phyloP scores from a whole-genome alignment of 2,797 vertebrate genomes.

The Iguana delicatissima region DNA sequence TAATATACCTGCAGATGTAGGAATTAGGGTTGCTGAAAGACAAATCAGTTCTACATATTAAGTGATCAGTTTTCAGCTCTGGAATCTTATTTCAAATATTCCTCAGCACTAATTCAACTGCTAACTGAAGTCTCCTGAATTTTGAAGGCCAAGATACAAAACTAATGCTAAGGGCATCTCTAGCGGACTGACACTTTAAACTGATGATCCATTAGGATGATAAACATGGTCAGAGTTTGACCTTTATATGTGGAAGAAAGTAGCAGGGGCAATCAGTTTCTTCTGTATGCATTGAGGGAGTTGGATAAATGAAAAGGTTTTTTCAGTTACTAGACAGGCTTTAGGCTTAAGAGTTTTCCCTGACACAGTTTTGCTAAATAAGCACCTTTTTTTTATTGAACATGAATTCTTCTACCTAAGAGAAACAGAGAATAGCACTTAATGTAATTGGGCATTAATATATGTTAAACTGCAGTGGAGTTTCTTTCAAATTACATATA shows the following conservation, averaged over 20 bases:
- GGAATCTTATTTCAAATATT: not conserved
- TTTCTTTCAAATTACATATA: conserved; percentile 73
- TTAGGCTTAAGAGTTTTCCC: conserved; percentile 68
- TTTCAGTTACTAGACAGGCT: conserved; percentile 57
- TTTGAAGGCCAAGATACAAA: conserved; percentile 62
- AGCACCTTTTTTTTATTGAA: conserved; percentile 54
- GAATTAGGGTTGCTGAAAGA: conserved; percentile 61
- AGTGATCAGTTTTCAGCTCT: conserved; percentile 62
- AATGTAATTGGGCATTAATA: conserved; percentile 71
- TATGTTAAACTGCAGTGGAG: conserved; percentile 61
- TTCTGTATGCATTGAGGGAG: not conserved
- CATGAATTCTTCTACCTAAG: conserved; percentile 49
- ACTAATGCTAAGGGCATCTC: conserved; percentile 55
- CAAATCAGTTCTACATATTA: conserved; percentile 67
- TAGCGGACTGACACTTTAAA: conserved; percentile 61
- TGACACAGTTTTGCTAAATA: conserved; percentile 64
- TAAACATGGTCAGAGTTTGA: conserved; percentile 63
- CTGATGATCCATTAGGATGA: conserved; percentile 65
- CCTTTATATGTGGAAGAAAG: conserved; percentile 20
- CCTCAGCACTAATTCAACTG: not conserved
- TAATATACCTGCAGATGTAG: conserved; percentile 55
- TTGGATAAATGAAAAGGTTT: not conserved
- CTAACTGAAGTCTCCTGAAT: not conserved
- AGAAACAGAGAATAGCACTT: conserved; percentile 67
- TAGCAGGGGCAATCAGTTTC: not conserved